Evolutionary conservation across 1,140 invertebrate species (phyloP).

Genomic region (Arion vulgaris): DNA sequence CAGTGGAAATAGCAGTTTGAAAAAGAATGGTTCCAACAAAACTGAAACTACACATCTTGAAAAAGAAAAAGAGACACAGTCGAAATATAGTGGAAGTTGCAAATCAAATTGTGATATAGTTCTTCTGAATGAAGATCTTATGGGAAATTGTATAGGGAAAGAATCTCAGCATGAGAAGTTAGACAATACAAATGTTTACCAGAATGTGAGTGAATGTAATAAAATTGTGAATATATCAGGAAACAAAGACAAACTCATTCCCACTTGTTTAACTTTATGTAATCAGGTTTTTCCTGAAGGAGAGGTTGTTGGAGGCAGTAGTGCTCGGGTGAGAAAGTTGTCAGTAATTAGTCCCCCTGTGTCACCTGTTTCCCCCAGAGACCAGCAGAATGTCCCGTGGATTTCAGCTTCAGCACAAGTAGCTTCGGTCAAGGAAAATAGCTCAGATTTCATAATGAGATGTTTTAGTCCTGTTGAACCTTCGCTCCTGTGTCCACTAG

Average conservation of each 20-base stretch:
- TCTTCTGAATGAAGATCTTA: neutral
- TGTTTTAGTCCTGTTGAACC: constrained; percentile 2
- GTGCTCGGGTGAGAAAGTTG: constrained; percentile 20
- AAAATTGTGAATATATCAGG: neutral
- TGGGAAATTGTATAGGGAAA: constrained; percentile 20
- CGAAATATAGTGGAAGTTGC: neutral
- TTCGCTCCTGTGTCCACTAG: neutral
- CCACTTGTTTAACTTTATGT: neutral
- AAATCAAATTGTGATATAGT: neutral
- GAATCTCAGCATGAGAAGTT: neutral
- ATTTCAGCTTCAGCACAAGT: neutral
- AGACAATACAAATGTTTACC: neutral
- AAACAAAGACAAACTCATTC: neutral
- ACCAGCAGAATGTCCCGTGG: constrained; percentile 9
- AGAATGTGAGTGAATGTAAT: neutral
- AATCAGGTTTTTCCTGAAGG: neutral
- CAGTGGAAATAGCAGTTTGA: neutral
- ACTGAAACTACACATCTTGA: neutral
- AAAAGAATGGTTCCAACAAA: neutral
- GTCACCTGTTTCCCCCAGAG: constrained; percentile 16
- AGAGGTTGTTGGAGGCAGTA: neutral
- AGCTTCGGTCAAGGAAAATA: neutral
- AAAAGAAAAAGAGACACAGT: neutral
- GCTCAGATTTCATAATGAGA: neutral
- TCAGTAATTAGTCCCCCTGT: constrained; percentile 22